phyloP scores from a whole-genome alignment of 2,888 invertebrate genomes.

The Tuta absoluta region DNA sequence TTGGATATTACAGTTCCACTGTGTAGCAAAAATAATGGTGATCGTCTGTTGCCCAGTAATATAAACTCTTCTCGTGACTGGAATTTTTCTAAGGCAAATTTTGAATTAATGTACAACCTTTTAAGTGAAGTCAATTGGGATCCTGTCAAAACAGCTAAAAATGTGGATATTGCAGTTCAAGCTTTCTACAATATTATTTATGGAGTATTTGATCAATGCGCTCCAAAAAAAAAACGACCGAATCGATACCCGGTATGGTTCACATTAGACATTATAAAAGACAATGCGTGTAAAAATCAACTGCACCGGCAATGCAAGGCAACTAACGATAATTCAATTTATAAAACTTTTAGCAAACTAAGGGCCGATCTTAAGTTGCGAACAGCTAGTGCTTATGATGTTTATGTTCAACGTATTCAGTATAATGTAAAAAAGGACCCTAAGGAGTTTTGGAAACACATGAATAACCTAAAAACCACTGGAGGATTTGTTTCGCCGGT shows the following conservation, averaged over 20 bases:
- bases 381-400: not conserved
- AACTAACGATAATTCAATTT: not conserved
- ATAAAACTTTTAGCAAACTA: not conserved
- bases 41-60: not conserved
- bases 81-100: not conserved
- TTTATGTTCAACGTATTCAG: constrained; percentile 1
- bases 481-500: not conserved
- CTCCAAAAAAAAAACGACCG: not conserved
- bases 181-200: not conserved
- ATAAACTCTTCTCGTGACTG: not conserved
- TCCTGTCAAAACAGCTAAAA: not conserved
- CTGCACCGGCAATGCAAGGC: not conserved
- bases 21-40: not conserved
- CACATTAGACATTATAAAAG: not conserved
- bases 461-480: too few relatives aligned
- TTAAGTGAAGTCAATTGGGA: not conserved
- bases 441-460: not conserved
- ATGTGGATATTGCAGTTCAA: not conserved
- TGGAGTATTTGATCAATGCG: not conserved
- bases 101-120: not conserved
- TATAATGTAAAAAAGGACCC: not conserved
- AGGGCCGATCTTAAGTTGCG: not conserved
- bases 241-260: not conserved
- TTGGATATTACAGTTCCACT: not conserved
- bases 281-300: not conserved